These are phyloP conservation scores for Heteronetta atricapilla DNA, from an alignment of 2,113 vertebrate genomes.

Conservation along the genomic window DNA sequence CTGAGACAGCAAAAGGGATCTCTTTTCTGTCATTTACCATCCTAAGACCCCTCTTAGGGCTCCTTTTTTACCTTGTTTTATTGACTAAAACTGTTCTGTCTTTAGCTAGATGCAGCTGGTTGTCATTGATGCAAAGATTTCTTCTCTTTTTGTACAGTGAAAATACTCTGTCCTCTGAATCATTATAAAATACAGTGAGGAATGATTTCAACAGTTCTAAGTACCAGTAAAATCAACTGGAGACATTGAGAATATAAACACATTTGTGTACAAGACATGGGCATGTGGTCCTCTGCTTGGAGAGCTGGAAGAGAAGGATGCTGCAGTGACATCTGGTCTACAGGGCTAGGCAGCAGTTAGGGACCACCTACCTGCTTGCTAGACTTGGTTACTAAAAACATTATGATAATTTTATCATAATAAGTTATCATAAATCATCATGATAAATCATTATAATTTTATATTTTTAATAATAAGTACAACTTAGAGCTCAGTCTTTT, in stretches of 20 bases:
- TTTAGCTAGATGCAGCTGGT: neutral
- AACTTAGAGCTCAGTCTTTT: neutral
- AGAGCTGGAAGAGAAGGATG: neutral
- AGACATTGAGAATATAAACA: neutral
- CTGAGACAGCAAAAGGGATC: neutral
- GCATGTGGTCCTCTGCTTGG: neutral
- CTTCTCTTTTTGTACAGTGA: neutral
- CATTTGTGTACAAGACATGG: neutral
- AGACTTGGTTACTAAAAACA: neutral
- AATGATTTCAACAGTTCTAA: neutral
- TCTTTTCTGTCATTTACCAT: neutral
- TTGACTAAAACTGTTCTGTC: neutral
- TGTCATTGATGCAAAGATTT: neutral
- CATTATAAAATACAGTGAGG: neutral
- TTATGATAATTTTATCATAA: too few relatives aligned
- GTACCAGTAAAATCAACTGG: neutral
- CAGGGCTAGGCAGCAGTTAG: neutral
- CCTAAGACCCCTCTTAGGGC: neutral
- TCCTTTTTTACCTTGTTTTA: neutral
- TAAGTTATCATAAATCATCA: too few relatives aligned
- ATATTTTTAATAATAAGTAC: neutral
- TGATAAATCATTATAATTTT: too few relatives aligned
- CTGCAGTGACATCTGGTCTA: neutral
- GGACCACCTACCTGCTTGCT: neutral
- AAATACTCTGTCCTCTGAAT: neutral